Conservation (phyloP, 2,113 vertebrate genomes). For the Neolamprologus falcicula region DNA sequence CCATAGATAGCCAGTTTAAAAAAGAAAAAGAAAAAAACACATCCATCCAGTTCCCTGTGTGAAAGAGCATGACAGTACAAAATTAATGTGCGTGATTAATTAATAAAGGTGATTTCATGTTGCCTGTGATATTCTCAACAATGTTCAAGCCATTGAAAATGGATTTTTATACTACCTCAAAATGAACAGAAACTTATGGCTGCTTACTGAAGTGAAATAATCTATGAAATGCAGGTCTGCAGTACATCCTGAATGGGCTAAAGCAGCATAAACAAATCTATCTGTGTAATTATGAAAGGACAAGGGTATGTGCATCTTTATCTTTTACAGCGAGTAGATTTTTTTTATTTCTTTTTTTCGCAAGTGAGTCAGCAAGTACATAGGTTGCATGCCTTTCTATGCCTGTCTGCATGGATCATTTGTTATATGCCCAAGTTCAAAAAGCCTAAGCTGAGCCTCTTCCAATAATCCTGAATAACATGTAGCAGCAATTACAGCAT, state of each 20-base stretch:
- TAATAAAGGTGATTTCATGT: not conserved
- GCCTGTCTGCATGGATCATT: not conserved
- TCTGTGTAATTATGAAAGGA: not conserved
- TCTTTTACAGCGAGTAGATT: not conserved
- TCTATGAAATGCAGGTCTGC: not conserved
- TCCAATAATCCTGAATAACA: conserved; percentile 22
- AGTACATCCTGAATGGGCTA: not conserved
- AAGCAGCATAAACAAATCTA: not conserved
- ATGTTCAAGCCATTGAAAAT: not conserved
- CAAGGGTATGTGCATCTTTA: not conserved
- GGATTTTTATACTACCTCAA: not conserved
- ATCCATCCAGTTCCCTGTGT: not conserved
- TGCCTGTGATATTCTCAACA: not conserved
- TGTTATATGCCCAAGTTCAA: not conserved
- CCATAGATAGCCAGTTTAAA: not conserved
- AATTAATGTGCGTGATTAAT: not conserved
- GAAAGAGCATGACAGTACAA: not conserved
- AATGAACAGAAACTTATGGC: not conserved
- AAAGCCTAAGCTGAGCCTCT: not conserved
- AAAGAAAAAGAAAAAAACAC: not conserved
- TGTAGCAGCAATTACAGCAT: conserved; percentile 30
- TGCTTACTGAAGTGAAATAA: not conserved
- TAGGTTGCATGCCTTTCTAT: not conserved
- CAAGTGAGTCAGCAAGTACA: not conserved
- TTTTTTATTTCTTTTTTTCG: not conserved